Evolutionary conservation across 2,797 vertebrate genomes (phyloP), one percentile per base, ranked within the genome.

Genomic region (Pelochelys cantorii): DNA sequence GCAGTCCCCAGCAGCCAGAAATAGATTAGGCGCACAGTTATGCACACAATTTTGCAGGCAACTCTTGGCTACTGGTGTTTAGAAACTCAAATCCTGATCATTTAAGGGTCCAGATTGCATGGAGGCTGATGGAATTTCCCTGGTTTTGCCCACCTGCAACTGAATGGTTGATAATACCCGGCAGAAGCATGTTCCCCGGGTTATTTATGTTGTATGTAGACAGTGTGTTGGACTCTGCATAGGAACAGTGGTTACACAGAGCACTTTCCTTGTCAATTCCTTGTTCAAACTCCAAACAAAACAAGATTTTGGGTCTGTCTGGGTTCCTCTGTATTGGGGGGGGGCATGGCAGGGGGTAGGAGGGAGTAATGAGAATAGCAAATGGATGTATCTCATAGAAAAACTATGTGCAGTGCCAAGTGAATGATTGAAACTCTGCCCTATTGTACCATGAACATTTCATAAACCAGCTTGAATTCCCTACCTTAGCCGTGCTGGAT

Each of bases 281-380:
- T 59, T 79, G 17, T 0, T 4, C 31, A 68, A 56, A 11, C 5
- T 11, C 3, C 75, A 37, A 4, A 29, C 8, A 71, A 77, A 57
- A 60, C 34, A 3, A 60, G 71, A 4, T 0, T 48, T 83, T 48
- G 5, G 48, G 42, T 11, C 37, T 0, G 0, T 18, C 10, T 82
- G 54, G 59, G 25, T 68, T n/a, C 15, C 1, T 20, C 52, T 52
- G 42, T 77, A 52, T 48, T 9, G 11, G 3, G 53, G 22, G 17
- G 31, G 31, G n/a, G 25, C 5, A 23, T 34, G 27, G 29, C 12
- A 12, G 37, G 13, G 7, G 8, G 74, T 6, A 27, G 48, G 42
- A 52, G 22, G 25, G 42, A 52, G 42, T 25, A 29, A 52, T 48
- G 25, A 42, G 68, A n/a, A 3, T 48, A 62, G 0, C 62, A 59